Percentiles rank a stretch among this genome's conserved stretches.
phyloP scores from a whole-genome alignment of 2,888 invertebrate species.

The Griposia aprilina region DNA sequence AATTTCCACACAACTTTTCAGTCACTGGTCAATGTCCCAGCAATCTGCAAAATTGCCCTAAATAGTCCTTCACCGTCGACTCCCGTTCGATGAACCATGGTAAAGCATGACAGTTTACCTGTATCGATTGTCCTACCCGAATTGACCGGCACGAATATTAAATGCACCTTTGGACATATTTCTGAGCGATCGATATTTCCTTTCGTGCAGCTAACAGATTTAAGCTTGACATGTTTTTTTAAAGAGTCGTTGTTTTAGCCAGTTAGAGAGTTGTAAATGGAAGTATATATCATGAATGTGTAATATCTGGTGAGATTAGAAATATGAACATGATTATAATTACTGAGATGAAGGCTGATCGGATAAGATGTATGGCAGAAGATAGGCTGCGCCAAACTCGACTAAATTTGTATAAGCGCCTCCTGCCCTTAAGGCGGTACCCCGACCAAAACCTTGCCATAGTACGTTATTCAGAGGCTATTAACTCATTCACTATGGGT shows the following conservation, averaged over 20 bases:
- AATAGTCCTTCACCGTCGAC: constrained; percentile 4
- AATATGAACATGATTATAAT: background rate
- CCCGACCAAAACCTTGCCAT: too few species aligned
- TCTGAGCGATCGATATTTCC: constrained; percentile 68
- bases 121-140: constrained; percentile 69
- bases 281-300: background rate
- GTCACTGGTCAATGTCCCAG: constrained; percentile 1
- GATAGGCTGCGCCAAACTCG: background rate
- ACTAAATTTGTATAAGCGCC: background rate
- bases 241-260: constrained; percentile 1
- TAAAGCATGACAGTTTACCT: constrained; percentile 47
- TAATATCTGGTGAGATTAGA: background rate
- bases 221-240: constrained; percentile 49
- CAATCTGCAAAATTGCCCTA: constrained; percentile 31
- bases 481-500: too few species aligned
- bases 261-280: constrained; percentile 28
- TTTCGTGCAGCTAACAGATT: constrained; percentile 64
- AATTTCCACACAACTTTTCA: too few species aligned
- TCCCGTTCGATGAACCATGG: constrained; percentile 48
- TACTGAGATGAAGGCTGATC: background rate
- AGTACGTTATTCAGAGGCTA: too few species aligned
- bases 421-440: background rate
- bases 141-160: constrained; percentile 73
- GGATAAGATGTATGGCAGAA: background rate
- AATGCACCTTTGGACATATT: constrained; percentile 72